Percentiles rank a stretch among this genome's conserved stretches.
These are phyloP conservation scores for Amphiprion ocellaris DNA, from an alignment of 2,113 vertebrate species.

Conservation along the genomic window DNA sequence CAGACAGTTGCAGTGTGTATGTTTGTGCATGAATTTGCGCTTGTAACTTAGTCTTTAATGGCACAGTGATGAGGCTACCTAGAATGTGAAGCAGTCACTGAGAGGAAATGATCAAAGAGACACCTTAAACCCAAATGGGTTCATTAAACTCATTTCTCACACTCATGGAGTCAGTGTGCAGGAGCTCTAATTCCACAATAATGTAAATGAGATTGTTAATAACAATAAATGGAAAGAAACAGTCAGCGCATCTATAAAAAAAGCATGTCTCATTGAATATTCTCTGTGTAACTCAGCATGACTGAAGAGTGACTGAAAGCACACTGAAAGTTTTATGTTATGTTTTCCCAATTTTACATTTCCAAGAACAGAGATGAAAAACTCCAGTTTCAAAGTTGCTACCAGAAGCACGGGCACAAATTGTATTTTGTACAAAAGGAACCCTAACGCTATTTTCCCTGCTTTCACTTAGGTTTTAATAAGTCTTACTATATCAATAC, in stretches of 20 bases:
- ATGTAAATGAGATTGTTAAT: neutral
- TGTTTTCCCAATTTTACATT: too few species aligned
- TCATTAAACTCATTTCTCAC: neutral
- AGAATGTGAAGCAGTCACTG: conserved; percentile 15
- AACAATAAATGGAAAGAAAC: neutral
- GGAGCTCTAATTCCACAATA: neutral
- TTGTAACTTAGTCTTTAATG: conserved; percentile 20
- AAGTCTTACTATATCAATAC: neutral
- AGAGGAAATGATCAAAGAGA: conserved; percentile 40
- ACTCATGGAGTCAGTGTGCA: neutral
- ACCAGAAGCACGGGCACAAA: neutral
- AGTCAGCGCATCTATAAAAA: neutral
- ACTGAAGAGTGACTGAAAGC: conserved; percentile 1
- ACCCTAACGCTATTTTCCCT: too few species aligned
- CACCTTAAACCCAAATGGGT: neutral
- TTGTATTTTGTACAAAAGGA: neutral
- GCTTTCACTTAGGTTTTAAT: too few species aligned
- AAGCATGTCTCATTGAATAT: conserved; percentile 12
- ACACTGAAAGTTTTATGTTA: neutral
- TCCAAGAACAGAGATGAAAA: neutral
- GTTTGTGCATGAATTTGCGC: conserved; percentile 34
- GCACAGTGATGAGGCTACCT: conserved; percentile 17
- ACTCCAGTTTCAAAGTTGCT: neutral
- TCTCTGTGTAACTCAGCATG: neutral
- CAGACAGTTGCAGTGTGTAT: conserved; percentile 19